Base-by-base conservation (phyloP, 2,113 vertebrate species). In the Athene cunicularia region DNA sequence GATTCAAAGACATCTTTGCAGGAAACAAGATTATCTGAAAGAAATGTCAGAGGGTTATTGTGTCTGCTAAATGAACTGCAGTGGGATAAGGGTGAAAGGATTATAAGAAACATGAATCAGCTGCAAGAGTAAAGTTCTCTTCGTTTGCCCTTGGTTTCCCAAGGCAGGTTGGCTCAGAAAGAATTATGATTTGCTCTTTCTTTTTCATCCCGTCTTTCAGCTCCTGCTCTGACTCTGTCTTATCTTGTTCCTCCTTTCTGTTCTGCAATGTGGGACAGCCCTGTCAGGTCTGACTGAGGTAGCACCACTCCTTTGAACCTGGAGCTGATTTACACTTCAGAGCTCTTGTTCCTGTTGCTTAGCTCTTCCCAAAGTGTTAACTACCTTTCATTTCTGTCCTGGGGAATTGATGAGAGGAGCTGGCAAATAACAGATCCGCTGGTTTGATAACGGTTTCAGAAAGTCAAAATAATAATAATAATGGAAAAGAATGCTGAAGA, bases 1-100 rank as follows among this genome's bases (percentile, higher is more conserved):
- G 97, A 12, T 95, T 90, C 82, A 90, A 22, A 88, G 97, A 88
- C 97, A 97, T 97, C 63, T 83, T 81, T 12, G 74, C 33, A 24
- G 90, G 21, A 28, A 45, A 45, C 24, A 33, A 45, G 85, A 28
- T 12, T 32, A 23, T 55, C 93, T 97, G 88, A 41, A 94, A 72
- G 68, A 89, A 83, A 88, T 3, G 2, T 2, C 64, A 41, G 76
- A 52, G 45, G 3, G 59, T 96, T 37, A 80, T 24, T 16, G 35
- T 3, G 16, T 23, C 76, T 49, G 45, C 26, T 30, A 37, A 59
- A 53, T 2, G 20, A 62, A 27, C 15, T 3, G 33, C 17, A 19
- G 2, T 8, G 43, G 39, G 20, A 11, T 6, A 11, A 59, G 39
- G 27, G 30, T 6, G 68, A 14, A 24, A 35, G 0, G 2, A 21